Conservation (phyloP, 2,797 vertebrate species). For the Bradypus variegatus region DNA sequence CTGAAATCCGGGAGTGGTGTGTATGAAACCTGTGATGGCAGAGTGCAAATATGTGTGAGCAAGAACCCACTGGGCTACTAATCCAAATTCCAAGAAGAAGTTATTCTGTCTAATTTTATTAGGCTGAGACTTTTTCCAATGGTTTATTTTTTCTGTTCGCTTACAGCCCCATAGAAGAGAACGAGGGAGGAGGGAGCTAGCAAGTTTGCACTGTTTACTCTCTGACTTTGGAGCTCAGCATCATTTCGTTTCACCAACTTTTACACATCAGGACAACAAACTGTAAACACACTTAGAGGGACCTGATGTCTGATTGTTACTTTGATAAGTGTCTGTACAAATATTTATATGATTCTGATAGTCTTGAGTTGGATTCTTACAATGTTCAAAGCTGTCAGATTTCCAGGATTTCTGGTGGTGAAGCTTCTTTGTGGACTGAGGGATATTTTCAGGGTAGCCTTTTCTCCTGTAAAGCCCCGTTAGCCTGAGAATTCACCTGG, state of each 20-base stretch:
- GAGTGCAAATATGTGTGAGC: slow-evolving; percentile 32
- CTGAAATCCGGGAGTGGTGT: slow-evolving; percentile 38
- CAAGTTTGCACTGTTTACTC: slow-evolving; percentile 43
- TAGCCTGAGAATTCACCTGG: slow-evolving; percentile 12
- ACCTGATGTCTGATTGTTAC: slow-evolving; percentile 60
- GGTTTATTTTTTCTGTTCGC: slow-evolving; percentile 57
- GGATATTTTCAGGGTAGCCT: neutral
- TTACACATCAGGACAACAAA: slow-evolving; percentile 43
- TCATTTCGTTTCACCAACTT: slow-evolving; percentile 50
- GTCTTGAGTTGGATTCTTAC: slow-evolving; percentile 66
- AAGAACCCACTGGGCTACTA: slow-evolving; percentile 19
- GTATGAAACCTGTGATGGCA: slow-evolving; percentile 39
- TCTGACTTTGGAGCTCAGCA: slow-evolving; percentile 34
- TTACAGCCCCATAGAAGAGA: slow-evolving; percentile 23
- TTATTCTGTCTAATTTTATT: slow-evolving; percentile 33
- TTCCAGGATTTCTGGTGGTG: slow-evolving; percentile 55
- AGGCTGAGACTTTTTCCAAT: slow-evolving; percentile 36
- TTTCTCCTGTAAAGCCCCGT: neutral
- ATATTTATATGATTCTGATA: slow-evolving; percentile 72
- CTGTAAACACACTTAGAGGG: slow-evolving; percentile 51
- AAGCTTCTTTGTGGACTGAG: neutral
- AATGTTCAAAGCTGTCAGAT: slow-evolving; percentile 61
- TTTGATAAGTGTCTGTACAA: slow-evolving; percentile 73
- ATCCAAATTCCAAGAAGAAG: slow-evolving; percentile 58
- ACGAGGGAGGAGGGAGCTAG: slow-evolving; percentile 28